Evolutionary conservation across 64 coral and sea anemone genomes (phyloP).

Genomic region (Stichodactyla mertensii): DNA sequence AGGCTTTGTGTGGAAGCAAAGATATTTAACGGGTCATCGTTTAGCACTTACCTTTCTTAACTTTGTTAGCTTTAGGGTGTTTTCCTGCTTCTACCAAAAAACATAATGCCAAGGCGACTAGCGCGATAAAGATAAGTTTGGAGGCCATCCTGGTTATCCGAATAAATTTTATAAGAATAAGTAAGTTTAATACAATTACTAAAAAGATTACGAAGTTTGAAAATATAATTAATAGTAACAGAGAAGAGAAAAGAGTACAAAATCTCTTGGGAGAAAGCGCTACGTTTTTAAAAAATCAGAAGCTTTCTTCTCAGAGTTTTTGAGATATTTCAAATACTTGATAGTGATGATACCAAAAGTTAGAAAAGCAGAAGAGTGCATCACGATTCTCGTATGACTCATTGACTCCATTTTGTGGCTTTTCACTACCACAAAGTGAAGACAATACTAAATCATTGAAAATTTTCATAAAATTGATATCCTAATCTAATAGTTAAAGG

Average conservation of each 20-base stretch:
- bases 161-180: not conserved
- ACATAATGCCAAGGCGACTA: slow-evolving; percentile 17
- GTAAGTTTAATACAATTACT: no score
- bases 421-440: not conserved
- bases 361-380: not conserved
- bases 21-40: not conserved
- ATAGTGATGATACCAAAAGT: not conserved
- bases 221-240: no score
- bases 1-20: no score
- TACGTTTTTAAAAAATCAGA: not conserved
- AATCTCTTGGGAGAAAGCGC: not conserved
- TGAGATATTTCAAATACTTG: not conserved
- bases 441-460: not conserved
- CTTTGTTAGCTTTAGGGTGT: slow-evolving; percentile 56
- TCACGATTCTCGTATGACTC: not conserved
- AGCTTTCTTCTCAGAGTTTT: not conserved
- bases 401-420: not conserved
- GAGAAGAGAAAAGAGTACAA: not conserved
- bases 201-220: no score
- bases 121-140: slow-evolving; percentile 18
- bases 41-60: slow-evolving; percentile 1
- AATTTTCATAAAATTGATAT: not conserved
- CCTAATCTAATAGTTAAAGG: not conserved
- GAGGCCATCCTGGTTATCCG: slow-evolving; percentile 14
- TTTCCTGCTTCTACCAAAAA: slow-evolving; percentile 56